Evolutionary conservation across 2,888 invertebrate species (phyloP).

Genomic region (Hydriomena furcata): DNA sequence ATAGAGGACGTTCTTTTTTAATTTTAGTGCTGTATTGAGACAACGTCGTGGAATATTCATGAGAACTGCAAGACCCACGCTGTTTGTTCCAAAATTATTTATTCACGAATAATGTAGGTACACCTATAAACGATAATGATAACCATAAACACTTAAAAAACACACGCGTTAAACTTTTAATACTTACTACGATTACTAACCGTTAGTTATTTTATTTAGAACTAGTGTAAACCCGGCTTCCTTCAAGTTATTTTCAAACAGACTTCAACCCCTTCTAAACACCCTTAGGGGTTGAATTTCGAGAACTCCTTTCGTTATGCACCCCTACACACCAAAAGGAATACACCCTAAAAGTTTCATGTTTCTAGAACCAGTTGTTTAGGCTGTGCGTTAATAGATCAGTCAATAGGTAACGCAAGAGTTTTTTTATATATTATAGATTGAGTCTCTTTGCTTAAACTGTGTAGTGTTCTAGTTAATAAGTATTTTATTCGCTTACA

Average conservation of each 20-base stretch:
- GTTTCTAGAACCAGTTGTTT: too few relatives aligned
- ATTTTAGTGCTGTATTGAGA: conserved; percentile 54
- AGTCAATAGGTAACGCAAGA: too few relatives aligned
- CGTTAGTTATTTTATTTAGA: background rate
- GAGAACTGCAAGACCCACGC: conserved; percentile 41
- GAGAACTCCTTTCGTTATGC: too few relatives aligned
- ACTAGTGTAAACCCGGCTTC: too few relatives aligned
- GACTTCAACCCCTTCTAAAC: too few relatives aligned
- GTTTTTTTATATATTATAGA: too few relatives aligned
- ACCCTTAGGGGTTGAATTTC: too few relatives aligned
- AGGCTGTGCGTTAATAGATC: too few relatives aligned
- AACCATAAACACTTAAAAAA: conserved; percentile 26
- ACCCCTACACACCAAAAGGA: too few relatives aligned
- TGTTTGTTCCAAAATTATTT: conserved; percentile 24
- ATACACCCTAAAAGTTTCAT: too few relatives aligned
- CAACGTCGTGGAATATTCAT: conserved; percentile 57
- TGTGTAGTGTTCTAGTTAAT: conserved; percentile 7
- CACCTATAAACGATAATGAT: conserved; percentile 25
- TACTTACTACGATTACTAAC: conserved; percentile 4
- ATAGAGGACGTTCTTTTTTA: conserved; percentile 56
- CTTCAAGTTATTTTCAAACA: too few relatives aligned
- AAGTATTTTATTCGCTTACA: conserved; percentile 25
- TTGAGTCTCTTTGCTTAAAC: conserved; percentile 17
- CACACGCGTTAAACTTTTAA: conserved; percentile 16
- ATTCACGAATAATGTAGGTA: conserved; percentile 22